These are phyloP conservation scores for Eucidaris tribuloides DNA, from an alignment of 35 echinoderm and acorn worm species.

Conservation along the genomic window DNA sequence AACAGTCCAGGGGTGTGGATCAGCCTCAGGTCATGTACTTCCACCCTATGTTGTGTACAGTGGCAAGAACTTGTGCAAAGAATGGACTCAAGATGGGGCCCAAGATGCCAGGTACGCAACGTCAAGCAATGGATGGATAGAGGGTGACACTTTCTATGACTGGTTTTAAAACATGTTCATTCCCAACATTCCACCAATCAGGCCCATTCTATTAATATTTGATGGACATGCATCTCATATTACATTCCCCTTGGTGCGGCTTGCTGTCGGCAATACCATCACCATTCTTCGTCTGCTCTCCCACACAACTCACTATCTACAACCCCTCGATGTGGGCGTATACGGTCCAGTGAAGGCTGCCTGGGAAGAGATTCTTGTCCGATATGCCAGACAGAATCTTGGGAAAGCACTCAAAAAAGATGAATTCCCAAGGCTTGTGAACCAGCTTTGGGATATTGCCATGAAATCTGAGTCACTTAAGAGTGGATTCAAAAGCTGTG, in stretches of 20 bases:
- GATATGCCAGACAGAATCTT: not conserved
- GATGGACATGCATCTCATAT: constrained; percentile 28
- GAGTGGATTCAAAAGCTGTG: not conserved
- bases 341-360: not conserved
- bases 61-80: not conserved
- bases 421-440: not conserved
- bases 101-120: not conserved
- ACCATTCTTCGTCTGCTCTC: not conserved
- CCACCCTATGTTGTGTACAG: not conserved
- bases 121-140: not conserved
- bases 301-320: not conserved
- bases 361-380: not conserved
- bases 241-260: not conserved
- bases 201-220: not conserved
- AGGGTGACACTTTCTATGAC: not conserved
- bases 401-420: not conserved
- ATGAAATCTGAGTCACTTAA: not conserved
- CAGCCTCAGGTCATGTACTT: not conserved
- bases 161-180: constrained; percentile 22
- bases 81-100: not conserved
- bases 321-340: not conserved
- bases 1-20: constrained; percentile 4
- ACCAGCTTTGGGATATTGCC: not conserved
- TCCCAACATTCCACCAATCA: not conserved
- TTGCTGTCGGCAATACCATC: not conserved